Evolutionary conservation across 2,797 vertebrate genomes (phyloP), one percentile per base, ranked within the genome.

Genomic region (Sardinella longiceps): DNA sequence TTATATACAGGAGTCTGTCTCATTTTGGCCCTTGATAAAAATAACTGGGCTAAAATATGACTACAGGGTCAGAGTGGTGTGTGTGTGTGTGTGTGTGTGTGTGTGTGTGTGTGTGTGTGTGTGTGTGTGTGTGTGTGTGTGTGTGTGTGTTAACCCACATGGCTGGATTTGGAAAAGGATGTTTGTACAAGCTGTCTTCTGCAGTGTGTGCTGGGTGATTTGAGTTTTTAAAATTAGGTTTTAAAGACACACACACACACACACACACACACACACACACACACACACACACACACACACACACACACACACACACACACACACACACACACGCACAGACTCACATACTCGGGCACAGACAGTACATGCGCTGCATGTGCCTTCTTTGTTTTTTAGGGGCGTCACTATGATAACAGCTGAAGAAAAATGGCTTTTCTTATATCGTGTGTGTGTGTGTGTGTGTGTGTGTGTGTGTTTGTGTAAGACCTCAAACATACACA

Each of bases 41-140:
- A 39, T 39, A 74, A 39, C 66, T 74, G 33, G 18, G 30, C 30
- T 39, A 74, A 74, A 74, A 74, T 74, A 30, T 66, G 66, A 74
- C 66, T 39, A 33, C 15, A 33, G 66, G 20, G 66, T 39, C 25
- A 18, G 66, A 33, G 66, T 15, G 56, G 7, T 5, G n/a, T n/a
- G n/a, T n/a, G n/a, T n/a, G n/a, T n/a, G n/a, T n/a, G n/a, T n/a
- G n/a, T n/a, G n/a, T n/a, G n/a, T n/a, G n/a, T 66, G n/a, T n/a
- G n/a, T n/a, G n/a, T n/a, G n/a, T n/a, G n/a, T 58, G 23, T 60
- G 56, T 60, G 56, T 60, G 20, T n/a, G 20, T 60, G 23, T 60
- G 56, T 60, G 20, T 60, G 56, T 60, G 20, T 60, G 28, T 66
- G 23, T 63, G 58, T 63, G 58, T 63, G 5, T 66, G 63, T 66